Evolutionary conservation across 1,140 invertebrate species (phyloP).

Genomic region (Drosophila nannoptera): DNA sequence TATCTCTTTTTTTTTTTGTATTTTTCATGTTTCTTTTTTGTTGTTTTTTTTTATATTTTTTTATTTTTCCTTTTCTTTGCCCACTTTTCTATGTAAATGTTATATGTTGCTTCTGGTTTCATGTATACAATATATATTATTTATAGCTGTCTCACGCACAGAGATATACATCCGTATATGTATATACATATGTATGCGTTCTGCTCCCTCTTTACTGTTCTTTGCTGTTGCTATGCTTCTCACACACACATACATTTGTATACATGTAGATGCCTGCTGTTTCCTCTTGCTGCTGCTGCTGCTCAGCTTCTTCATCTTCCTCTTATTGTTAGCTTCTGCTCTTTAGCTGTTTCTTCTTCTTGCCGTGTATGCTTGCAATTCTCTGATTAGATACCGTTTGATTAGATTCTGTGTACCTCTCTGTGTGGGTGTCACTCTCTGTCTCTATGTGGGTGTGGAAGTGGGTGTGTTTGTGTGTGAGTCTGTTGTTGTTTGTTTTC

Average conservation of each 20-base stretch:
- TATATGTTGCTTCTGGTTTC: conserved; percentile 24
- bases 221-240: conserved; percentile 28
- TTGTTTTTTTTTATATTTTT: background rate
- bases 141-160: conserved; percentile 39
- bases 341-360: background rate
- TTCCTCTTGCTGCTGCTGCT: conserved; percentile 4
- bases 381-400: conserved; percentile 31
- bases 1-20: background rate
- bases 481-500: too few relatives aligned
- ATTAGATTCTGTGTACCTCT: conserved; percentile 29
- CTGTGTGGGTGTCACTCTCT: too few relatives aligned
- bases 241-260: conserved; percentile 1
- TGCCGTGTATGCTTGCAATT: conserved; percentile 13
- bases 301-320: background rate
- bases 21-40: background rate
- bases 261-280: conserved; percentile 10
- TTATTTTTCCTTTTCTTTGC: conserved; percentile 12
- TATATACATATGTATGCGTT: conserved; percentile 4
- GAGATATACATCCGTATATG: background rate
- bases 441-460: background rate
- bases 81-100: conserved; percentile 30
- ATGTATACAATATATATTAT: conserved; percentile 57
- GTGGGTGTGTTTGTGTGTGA: background rate
- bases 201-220: background rate
- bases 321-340: conserved; percentile 4